Evolutionary conservation across 2,113 vertebrate genomes (phyloP), one percentile per base, ranked within the genome.

Genomic region (Cepphus grylle): DNA sequence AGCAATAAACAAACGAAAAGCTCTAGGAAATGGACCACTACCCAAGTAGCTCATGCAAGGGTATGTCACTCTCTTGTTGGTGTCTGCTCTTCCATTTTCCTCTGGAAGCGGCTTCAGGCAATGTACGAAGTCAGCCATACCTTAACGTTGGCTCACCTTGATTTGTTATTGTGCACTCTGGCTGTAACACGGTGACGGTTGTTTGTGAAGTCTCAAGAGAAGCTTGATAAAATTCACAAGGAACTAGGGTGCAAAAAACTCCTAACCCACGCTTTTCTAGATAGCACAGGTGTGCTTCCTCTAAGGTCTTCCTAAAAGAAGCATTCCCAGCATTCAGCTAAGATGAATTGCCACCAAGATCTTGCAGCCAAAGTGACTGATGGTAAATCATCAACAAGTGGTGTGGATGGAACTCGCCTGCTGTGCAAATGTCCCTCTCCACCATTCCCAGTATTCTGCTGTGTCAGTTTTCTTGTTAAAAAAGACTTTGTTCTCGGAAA

Each of bases 1-100:
- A 71, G n/a, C 38, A 72, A 72, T 87, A 94, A 97, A 95, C 93
- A 96, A 86, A 74, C 58, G 59, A 62, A 88, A 71, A 42, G 47
- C 42, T 74, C 36, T 63, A 74, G 63, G 77, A 92, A 85, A 85
- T 38, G 84, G 95, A 89, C 81, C 38, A 76, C 86, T 93, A 78
- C 77, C 91, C 80, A 88, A 50, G 74, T 65, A 84, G 79, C 79
- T 74, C 62, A 15, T 94, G 19, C 50, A 52, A 62, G 67, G 81
- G 36, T 59, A 18, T 77, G 84, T 86, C 52, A 50, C 47, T n/a
- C 61, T 52, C 11, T 62, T 55, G 63, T 27, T 65, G 82, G 56
- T 53, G 11, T 89, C 80, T 83, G 63, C 47, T 81, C 76, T 88
- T 82, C 84, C 77, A 8, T 87, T 86, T 73, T 70, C 81, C 50